A percentile compares a stretch with the other conserved stretches of the same genome.
Conservation (phyloP, 2,888 invertebrate species). For the Heterodera filipjevi region DNA sequence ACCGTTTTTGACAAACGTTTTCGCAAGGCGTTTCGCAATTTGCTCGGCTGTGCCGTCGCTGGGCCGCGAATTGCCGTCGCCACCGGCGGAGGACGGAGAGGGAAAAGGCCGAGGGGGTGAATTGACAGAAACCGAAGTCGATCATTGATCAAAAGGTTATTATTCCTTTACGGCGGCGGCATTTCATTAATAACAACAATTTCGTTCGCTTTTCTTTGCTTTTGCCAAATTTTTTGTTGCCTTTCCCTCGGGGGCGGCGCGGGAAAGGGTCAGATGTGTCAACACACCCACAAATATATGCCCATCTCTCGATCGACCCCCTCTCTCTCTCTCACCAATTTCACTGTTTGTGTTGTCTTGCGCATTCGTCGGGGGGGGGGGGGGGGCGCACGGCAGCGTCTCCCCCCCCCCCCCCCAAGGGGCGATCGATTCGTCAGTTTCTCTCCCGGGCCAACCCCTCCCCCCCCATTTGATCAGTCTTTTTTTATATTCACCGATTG, state of each 20-base stretch:
- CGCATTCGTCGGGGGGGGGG: background rate
- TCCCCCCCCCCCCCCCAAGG: background rate
- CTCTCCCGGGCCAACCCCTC: background rate
- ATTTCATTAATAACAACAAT: background rate
- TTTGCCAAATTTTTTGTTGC: background rate
- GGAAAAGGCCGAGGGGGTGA: constrained; percentile 2
- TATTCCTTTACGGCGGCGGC: no score
- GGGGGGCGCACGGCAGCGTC: background rate
- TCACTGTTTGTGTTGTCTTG: background rate
- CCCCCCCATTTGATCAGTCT: no score
- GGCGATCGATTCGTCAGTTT: background rate
- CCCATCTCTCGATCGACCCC: background rate
- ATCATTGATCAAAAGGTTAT: background rate
- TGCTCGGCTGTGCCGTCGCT: constrained; percentile 43
- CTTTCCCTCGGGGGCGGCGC: background rate
- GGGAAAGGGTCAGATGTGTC: background rate
- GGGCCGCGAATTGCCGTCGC: background rate
- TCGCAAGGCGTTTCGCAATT: constrained; percentile 61
- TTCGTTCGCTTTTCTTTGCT: background rate
- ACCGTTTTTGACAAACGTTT: constrained; percentile 64
- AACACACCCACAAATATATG: background rate
- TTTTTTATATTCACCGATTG: no score
- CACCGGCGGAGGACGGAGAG: background rate
- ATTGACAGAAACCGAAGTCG: background rate
- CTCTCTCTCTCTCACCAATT: background rate